Percentiles rank a stretch among this genome's conserved stretches.
Conservation (phyloP, 2,797 vertebrate species). For the Toxotes lorentzi region DNA sequence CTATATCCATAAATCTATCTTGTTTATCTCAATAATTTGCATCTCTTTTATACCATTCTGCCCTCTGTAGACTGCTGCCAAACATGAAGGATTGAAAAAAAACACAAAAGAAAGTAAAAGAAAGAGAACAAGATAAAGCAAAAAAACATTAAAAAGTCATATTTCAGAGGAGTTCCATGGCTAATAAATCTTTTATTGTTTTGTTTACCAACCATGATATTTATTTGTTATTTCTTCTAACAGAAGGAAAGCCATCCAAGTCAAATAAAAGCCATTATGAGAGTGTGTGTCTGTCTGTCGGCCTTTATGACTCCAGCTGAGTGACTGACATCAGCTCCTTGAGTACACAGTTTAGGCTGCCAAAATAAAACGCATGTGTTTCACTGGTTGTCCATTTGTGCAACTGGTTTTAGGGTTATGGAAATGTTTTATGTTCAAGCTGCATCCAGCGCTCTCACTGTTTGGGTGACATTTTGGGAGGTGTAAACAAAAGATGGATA, state of each 20-base stretch:
- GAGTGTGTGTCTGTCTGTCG: constrained; percentile 50
- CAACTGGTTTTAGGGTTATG: constrained; percentile 33
- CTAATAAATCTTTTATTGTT: constrained; percentile 73
- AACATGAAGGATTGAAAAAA: constrained; percentile 14
- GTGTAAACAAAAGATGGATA: constrained; percentile 30
- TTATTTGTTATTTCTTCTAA: constrained; percentile 68
- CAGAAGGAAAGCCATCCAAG: constrained; percentile 63
- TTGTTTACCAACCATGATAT: constrained; percentile 70
- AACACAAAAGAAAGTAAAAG: constrained; percentile 21
- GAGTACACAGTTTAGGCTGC: constrained; percentile 34
- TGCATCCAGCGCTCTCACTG: background rate
- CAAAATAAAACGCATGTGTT: constrained; percentile 61
- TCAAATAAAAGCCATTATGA: constrained; percentile 72
- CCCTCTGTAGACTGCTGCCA: constrained; percentile 30
- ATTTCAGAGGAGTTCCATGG: constrained; percentile 48
- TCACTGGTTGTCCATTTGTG: constrained; percentile 41
- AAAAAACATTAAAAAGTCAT: constrained; percentile 53
- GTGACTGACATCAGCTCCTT: constrained; percentile 60
- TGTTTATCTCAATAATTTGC: constrained; percentile 41
- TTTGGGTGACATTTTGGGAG: constrained; percentile 29
- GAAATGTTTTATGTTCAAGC: constrained; percentile 7
- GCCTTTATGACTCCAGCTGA: constrained; percentile 64
- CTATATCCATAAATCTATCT: constrained; percentile 35
- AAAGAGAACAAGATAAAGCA: constrained; percentile 37
- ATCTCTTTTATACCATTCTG: constrained; percentile 15